Base-by-base conservation (phyloP, 2,888 invertebrate genomes). In the Drosophila kambysellisi region DNA sequence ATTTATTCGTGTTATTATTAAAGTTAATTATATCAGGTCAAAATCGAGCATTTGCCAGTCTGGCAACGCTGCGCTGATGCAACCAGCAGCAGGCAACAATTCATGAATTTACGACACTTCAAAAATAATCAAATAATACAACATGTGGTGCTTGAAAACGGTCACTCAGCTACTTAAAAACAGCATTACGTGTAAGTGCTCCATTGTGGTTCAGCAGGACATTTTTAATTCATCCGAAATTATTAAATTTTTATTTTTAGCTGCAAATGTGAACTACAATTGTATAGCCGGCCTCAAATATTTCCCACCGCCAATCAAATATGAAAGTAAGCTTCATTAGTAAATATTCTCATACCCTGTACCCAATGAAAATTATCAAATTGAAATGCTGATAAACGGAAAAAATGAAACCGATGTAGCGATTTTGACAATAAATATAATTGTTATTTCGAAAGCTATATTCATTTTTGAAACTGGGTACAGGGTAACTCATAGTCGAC, bases 251-350 rank as follows among this genome's bases (percentile, higher is more conserved):
- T 46, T 46, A 25, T 15, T 46, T 33, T 11, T n/a, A 84, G 89
- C 76, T 32, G 70, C 73, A 48, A 82, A 83, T 43, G 56, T 72
- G 4, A 67, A 76, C 25, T 71, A 70, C 72, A 86, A 68, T 51
- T 69, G 62, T 43, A 53, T 76, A 50, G 74, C 94, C 72, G 96
- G 96, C 25, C 93, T 97, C 11, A 96, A 96, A 93, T 94, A 96
- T 89, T 96, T 96, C 90, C 94, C 95, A 60, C 95, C 96, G 1
- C 96, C 96, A 15, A 94, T 94, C 73, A 95, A 95, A 69, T 70
- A 70, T 69, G 70, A 70, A 69, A 70, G 69, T 69, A 70, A 66
- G 60, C 12, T 17, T 11, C 25, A 29, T 50, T n/a, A 32, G 20
- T 32, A 9, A 6, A 8, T 32, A 9, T 15, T 41, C 3, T 7